These are phyloP conservation scores for Rhogogaster chlorosoma DNA, from an alignment of 2,888 invertebrate species.

Conservation along the genomic window DNA sequence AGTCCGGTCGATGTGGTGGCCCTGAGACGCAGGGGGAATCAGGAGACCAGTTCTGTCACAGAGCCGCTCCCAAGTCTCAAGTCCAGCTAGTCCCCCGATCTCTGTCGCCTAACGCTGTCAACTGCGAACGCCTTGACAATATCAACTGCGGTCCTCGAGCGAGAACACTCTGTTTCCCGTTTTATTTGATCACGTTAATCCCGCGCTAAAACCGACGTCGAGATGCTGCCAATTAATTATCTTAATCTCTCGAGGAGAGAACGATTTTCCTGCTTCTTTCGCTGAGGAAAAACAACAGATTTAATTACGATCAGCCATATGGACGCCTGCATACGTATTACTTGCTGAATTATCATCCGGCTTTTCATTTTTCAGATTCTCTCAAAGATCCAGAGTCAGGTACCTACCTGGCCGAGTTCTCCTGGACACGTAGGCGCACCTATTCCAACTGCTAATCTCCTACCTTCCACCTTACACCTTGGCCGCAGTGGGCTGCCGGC, in stretches of 20 bases:
- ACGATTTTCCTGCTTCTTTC: neutral
- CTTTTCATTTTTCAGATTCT: neutral
- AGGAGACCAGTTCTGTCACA: slow-evolving; percentile 68
- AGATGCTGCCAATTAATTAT: neutral
- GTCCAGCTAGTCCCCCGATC: slow-evolving; percentile 46
- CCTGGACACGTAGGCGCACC: slow-evolving; percentile 6
- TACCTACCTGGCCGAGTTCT: neutral
- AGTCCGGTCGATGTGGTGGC: neutral
- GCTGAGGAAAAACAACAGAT: neutral
- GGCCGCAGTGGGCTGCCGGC: slow-evolving; percentile 33
- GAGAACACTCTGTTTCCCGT: neutral
- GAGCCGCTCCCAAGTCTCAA: slow-evolving; percentile 66
- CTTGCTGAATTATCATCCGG: neutral
- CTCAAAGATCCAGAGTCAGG: neutral
- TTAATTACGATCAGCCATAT: neutral
- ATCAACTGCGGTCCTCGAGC: neutral
- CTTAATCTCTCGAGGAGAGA: neutral
- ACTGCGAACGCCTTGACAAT: slow-evolving; percentile 37
- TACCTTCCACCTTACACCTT: slow-evolving; percentile 44
- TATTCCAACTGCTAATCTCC: slow-evolving; percentile 41
- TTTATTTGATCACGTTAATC: neutral
- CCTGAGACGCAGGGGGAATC: slow-evolving; percentile 22
- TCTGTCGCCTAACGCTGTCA: slow-evolving; percentile 45
- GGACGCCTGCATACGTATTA: neutral
- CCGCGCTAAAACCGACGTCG: neutral